Evolutionary conservation across 2,797 vertebrate genomes (phyloP).

Genomic region (Sebastes steindachneri): DNA sequence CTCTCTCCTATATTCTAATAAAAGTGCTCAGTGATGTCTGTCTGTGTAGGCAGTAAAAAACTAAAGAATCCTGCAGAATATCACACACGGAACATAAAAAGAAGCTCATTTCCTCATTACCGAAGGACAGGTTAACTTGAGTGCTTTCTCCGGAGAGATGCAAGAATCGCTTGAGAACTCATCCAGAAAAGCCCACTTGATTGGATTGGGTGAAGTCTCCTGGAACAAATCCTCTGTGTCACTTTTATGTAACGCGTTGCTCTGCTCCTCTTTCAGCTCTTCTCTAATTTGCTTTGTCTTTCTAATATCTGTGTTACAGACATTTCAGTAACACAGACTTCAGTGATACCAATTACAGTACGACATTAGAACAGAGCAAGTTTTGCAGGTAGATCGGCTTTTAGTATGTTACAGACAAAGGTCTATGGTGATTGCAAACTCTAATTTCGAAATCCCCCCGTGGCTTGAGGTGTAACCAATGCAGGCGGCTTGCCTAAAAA

Average conservation of each 20-base stretch:
- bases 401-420: not conserved
- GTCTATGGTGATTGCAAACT: not conserved
- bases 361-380: not conserved
- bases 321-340: constrained; percentile 25
- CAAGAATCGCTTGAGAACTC: constrained; percentile 68
- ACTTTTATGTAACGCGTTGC: constrained; percentile 68
- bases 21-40: not conserved
- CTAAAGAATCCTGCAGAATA: not conserved
- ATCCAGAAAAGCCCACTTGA: constrained; percentile 80
- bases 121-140: constrained; percentile 66
- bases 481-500: not conserved
- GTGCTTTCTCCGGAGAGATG: constrained; percentile 63
- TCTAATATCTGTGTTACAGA: constrained; percentile 40
- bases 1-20: not conserved
- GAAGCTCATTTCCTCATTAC: constrained; percentile 53
- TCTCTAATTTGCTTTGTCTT: constrained; percentile 64
- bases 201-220: constrained; percentile 77
- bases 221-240: constrained; percentile 77
- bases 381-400: constrained; percentile 5
- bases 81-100: not conserved
- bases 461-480: not conserved
- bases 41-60: not conserved
- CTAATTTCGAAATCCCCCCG: not conserved
- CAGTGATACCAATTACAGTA: constrained; percentile 13
- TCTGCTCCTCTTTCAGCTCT: constrained; percentile 32